Evolutionary conservation across 2,888 invertebrate genomes (phyloP).

Genomic region (Eupithecia pulchellata): DNA sequence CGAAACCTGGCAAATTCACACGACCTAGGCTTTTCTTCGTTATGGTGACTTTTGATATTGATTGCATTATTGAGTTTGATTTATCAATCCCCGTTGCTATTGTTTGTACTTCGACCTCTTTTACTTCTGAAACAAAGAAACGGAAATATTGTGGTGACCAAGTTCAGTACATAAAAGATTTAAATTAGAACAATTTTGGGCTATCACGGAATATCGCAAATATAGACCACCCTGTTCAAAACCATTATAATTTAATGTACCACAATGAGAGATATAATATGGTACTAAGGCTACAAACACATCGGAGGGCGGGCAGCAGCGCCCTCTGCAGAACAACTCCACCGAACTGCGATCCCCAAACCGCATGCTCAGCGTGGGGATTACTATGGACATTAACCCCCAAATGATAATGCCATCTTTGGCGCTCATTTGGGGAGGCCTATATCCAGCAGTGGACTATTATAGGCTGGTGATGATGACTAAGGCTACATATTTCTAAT

Average conservation of each 20-base stretch:
- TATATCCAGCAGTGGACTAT: too few relatives aligned
- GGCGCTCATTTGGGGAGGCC: too few relatives aligned
- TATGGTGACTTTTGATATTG: conserved; percentile 38
- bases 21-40: conserved; percentile 37
- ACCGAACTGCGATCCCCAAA: too few relatives aligned
- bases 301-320: too few relatives aligned
- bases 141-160: background rate
- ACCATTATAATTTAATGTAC: too few relatives aligned
- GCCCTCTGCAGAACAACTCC: too few relatives aligned
- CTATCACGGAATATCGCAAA: background rate
- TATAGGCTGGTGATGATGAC: too few relatives aligned
- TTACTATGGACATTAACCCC: too few relatives aligned
- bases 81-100: conserved; percentile 26
- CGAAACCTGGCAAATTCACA: conserved; percentile 62
- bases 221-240: background rate
- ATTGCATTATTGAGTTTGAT: conserved; percentile 27
- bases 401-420: too few relatives aligned
- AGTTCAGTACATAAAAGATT: background rate
- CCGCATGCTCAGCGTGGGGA: too few relatives aligned
- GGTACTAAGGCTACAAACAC: too few relatives aligned
- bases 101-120: conserved; percentile 60
- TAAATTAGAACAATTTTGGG: background rate
- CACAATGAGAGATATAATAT: background rate
- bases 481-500: too few relatives aligned
- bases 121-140: conserved; percentile 44